These are phyloP conservation scores for Drosophila aff. DNA, from an alignment of 1,140 invertebrate species.

Conservation along the genomic window DNA sequence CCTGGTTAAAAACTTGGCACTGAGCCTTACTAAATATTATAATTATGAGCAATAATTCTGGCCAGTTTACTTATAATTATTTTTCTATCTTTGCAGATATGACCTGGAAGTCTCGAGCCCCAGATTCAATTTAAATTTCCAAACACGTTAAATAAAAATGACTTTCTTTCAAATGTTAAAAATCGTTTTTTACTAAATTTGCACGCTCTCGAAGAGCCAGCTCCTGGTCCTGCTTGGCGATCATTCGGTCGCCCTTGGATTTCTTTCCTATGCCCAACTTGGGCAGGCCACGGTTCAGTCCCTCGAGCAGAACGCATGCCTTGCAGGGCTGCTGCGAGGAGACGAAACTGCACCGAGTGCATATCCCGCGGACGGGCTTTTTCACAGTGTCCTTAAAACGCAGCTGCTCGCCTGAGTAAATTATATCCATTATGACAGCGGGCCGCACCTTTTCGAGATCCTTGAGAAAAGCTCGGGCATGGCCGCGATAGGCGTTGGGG, in stretches of 20 bases:
- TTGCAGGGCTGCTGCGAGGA: conserved; percentile 98
- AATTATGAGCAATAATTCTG: not conserved
- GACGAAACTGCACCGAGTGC: conserved; percentile 96
- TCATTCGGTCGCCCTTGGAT: conserved; percentile 90
- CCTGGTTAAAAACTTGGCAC: conserved; percentile 83
- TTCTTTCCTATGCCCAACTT: conserved; percentile 94
- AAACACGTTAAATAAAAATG: conserved; percentile 18
- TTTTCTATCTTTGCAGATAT: conserved; percentile 42
- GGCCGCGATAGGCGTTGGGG: conserved; percentile 98
- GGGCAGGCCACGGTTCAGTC: conserved; percentile 96
- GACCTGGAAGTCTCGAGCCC: not conserved
- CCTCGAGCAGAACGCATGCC: conserved; percentile 97
- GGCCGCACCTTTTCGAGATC: conserved; percentile 98
- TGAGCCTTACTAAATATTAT: conserved; percentile 39
- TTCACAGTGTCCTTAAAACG: conserved; percentile 92
- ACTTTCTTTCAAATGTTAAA: conserved; percentile 47
- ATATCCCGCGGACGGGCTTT: conserved; percentile 92
- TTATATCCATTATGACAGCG: conserved; percentile 98
- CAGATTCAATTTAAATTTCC: too few species aligned
- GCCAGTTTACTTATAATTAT: not conserved
- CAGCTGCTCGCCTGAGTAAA: conserved; percentile 97
- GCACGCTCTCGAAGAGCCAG: conserved; percentile 73
- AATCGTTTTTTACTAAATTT: conserved; percentile 85
- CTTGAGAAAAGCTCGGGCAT: conserved; percentile 96
- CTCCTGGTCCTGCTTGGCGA: conserved; percentile 85